These are phyloP conservation scores for Macropis europaea DNA, from an alignment of 2,888 invertebrate genomes.

Conservation along the genomic window DNA sequence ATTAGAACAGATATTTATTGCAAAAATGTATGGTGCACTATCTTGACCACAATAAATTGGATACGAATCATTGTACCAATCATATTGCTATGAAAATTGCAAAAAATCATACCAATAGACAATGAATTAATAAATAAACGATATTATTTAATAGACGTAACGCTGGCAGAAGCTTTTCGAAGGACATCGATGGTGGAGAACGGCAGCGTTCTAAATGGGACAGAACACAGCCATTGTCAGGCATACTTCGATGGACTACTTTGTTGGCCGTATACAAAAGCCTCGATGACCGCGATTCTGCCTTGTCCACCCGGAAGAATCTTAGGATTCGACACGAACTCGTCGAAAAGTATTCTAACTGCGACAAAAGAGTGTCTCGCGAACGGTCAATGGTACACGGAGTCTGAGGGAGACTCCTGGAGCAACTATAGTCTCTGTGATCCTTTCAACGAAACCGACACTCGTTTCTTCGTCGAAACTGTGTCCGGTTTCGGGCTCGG, in stretches of 20 bases:
- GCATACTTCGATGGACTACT: slow-evolving; percentile 81
- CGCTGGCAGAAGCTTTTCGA: too few relatives aligned
- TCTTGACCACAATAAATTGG: too few relatives aligned
- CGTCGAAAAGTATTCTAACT: slow-evolving; percentile 3
- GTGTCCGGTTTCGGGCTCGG: slow-evolving; percentile 2
- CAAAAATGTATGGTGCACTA: too few relatives aligned
- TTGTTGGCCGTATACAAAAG: slow-evolving; percentile 81
- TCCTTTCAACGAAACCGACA: slow-evolving; percentile 47
- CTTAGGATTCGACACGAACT: slow-evolving; percentile 36
- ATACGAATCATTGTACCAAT: too few relatives aligned
- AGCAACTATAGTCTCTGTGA: slow-evolving; percentile 81
- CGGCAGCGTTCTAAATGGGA: slow-evolving; percentile 24
- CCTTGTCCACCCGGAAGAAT: slow-evolving; percentile 78
- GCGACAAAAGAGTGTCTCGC: slow-evolving; percentile 80
- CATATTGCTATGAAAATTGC: too few relatives aligned
- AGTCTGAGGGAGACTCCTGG: slow-evolving; percentile 76
- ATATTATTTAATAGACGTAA: too few relatives aligned
- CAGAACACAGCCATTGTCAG: slow-evolving; percentile 71
- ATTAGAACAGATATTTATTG: too few relatives aligned
- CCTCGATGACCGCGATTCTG: slow-evolving; percentile 76
- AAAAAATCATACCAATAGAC: too few relatives aligned
- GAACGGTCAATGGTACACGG: slow-evolving; percentile 80
- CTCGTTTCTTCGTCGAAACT: background rate
- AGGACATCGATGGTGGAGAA: too few relatives aligned
- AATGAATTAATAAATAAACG: too few relatives aligned